phyloP scores from a whole-genome alignment of 2,888 invertebrate genomes.

The Orthonevra nobilis region DNA sequence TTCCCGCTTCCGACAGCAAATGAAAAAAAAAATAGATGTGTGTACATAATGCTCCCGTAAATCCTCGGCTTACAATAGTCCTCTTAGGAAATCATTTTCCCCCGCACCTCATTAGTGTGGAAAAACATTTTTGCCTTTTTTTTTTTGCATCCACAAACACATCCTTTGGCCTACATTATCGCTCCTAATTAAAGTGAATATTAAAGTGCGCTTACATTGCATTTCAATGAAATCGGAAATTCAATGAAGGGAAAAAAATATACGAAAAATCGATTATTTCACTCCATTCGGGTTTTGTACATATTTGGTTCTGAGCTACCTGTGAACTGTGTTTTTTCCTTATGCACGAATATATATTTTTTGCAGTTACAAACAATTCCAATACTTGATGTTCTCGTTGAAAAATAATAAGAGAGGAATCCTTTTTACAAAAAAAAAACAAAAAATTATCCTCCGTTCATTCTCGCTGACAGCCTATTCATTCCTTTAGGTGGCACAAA shows the following conservation, averaged over 20 bases:
- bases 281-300: neutral
- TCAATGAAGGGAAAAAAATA: constrained; percentile 1
- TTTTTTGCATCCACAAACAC: no score
- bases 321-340: neutral
- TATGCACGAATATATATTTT: no score
- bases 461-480: neutral
- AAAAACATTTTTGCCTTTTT: no score
- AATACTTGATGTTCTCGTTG: constrained; percentile 1
- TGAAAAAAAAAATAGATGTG: no score
- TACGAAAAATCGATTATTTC: constrained; percentile 55
- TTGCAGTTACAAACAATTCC: no score
- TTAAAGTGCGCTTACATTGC: constrained; percentile 32
- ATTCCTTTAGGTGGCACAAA: constrained; percentile 4
- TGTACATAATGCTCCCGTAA: no score
- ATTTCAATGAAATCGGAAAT: constrained; percentile 31
- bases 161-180: constrained; percentile 14
- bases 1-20: no score
- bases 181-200: constrained; percentile 7
- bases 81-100: no score
- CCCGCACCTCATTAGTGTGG: no score
- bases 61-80: no score
- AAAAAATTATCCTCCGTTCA: neutral
- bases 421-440: neutral
- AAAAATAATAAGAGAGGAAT: neutral
- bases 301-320: neutral